Evolutionary conservation across 2,888 invertebrate genomes (phyloP), one percentile per base, ranked within the genome.

Genomic region (Neocrepidodera transversa): DNA sequence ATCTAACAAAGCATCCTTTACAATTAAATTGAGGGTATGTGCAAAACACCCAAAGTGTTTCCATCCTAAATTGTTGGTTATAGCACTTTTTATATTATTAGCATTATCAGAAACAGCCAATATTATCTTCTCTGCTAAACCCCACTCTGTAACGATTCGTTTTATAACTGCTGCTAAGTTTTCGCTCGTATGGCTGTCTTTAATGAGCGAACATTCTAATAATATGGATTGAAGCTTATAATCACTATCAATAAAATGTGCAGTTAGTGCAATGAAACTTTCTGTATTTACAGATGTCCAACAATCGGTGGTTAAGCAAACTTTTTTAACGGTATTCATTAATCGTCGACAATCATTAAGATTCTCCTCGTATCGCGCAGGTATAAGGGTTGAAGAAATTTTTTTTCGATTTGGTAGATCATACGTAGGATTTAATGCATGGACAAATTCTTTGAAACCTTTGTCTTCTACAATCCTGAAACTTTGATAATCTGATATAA

Each of bases 41-140:
- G 68, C 67, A 6, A 70, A 63, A 59, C 68, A 70, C 10, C 67
- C 66, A 53, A 67, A 61, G 52, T 69, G 67, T 13, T 54, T 11
- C 51, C 66, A 67, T 23, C 40, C 32, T 8, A 67, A 54, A 58
- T 62, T 43, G 4, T 63, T 58, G 14, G 5, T 56, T 6, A 68
- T 59, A n/a, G 66, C 66, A 48, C 57, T 63, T 65, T 68, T 65
- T 10, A 67, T 58, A 40, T 67, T 68, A 0, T 63, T 47, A 2
- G 58, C 68, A 51, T 68, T 70, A 35, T 70, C 66, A 6, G 68
- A 64, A 14, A 70, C 60, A 40, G 67, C 51, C 1, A 66, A 60
- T 4, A 62, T 53, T n/a, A 67, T 54, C 62, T 69, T 70, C 5
- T 58, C 17, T 5, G 10, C 14, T 32, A 68, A 62, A 26, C 61